phyloP scores from a whole-genome alignment of 2,888 invertebrate genomes.

The Tanaodytes sp. region DNA sequence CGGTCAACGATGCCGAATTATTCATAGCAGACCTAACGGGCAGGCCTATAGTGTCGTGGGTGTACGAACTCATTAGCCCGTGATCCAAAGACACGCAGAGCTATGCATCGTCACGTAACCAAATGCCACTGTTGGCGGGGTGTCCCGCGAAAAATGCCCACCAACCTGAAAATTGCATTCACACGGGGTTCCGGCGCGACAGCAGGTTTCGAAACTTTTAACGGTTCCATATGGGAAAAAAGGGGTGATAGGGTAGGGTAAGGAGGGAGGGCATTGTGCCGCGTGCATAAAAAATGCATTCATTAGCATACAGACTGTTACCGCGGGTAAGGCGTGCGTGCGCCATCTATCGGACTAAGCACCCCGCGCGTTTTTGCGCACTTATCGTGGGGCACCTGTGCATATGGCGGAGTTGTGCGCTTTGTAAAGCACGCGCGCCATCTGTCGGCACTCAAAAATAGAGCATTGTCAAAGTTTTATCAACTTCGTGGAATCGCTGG shows the following conservation, averaged over 20 bases:
- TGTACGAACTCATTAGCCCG: slow-evolving; percentile 28
- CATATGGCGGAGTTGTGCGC: slow-evolving; percentile 63
- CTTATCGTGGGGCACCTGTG: slow-evolving; percentile 67
- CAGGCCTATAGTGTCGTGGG: slow-evolving; percentile 24
- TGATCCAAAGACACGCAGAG: not conserved
- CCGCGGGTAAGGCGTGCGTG: slow-evolving; percentile 60
- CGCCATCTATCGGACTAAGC: slow-evolving; percentile 43
- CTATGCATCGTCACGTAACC: slow-evolving; percentile 20
- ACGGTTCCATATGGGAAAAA: slow-evolving; percentile 67
- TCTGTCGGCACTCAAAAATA: slow-evolving; percentile 59
- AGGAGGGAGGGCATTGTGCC: slow-evolving; percentile 60
- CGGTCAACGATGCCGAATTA: too few species aligned
- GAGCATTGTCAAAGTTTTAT: slow-evolving; percentile 20
- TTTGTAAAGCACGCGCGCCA: slow-evolving; percentile 61
- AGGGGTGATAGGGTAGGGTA: slow-evolving; percentile 55
- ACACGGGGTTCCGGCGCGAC: slow-evolving; percentile 51
- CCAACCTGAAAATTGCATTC: slow-evolving; percentile 58
- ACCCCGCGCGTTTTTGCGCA: slow-evolving; percentile 29
- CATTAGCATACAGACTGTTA: slow-evolving; percentile 71
- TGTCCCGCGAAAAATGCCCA: slow-evolving; percentile 49
- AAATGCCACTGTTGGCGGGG: slow-evolving; percentile 23
- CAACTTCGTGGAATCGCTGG: slow-evolving; percentile 22
- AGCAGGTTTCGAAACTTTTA: slow-evolving; percentile 71
- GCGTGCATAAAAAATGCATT: slow-evolving; percentile 69
- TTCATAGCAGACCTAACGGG: slow-evolving; percentile 19